These are phyloP conservation scores for Holothuria scabra DNA, from an alignment of 53 echinoderm and acorn worm genomes.

Conservation along the genomic window DNA sequence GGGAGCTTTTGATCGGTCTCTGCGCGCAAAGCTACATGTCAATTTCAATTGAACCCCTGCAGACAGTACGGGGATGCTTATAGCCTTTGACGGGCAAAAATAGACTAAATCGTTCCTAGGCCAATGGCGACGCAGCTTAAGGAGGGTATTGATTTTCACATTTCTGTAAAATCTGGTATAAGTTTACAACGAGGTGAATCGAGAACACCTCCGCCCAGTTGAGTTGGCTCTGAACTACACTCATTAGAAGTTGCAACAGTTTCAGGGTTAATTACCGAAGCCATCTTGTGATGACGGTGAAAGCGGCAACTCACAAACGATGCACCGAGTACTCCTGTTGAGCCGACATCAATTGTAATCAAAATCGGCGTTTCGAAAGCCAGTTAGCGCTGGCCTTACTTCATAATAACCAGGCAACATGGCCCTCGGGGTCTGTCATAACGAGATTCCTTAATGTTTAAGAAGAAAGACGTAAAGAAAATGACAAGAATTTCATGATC, in stretches of 20 bases:
- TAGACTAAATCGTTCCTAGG: slow-evolving; percentile 18
- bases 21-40: slow-evolving; percentile 16
- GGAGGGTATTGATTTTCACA: slow-evolving; percentile 33
- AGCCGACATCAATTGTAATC: slow-evolving; percentile 20
- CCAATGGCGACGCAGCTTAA: slow-evolving; percentile 13
- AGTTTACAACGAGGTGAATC: slow-evolving; percentile 33
- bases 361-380: not conserved
- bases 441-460: too few relatives aligned
- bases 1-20: slow-evolving; percentile 22
- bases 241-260: slow-evolving; percentile 27
- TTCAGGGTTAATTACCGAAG: slow-evolving; percentile 37
- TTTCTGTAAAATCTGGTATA: slow-evolving; percentile 41
- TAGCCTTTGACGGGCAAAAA: slow-evolving; percentile 38
- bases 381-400: slow-evolving; percentile 1
- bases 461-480: too few relatives aligned
- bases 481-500: too few relatives aligned
- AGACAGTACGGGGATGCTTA: slow-evolving; percentile 21
- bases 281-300: slow-evolving; percentile 1
- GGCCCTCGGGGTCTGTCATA: too few relatives aligned
- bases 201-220: slow-evolving; percentile 39
- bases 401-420: too few relatives aligned
- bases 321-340: slow-evolving; percentile 1
- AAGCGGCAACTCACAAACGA: slow-evolving; percentile 10
- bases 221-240: not conserved
- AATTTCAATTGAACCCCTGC: not conserved